A percentile compares a stretch with the other conserved stretches of the same genome.
These are phyloP conservation scores for Lithodes maja DNA, from an alignment of 2,888 invertebrate genomes.

Conservation along the genomic window DNA sequence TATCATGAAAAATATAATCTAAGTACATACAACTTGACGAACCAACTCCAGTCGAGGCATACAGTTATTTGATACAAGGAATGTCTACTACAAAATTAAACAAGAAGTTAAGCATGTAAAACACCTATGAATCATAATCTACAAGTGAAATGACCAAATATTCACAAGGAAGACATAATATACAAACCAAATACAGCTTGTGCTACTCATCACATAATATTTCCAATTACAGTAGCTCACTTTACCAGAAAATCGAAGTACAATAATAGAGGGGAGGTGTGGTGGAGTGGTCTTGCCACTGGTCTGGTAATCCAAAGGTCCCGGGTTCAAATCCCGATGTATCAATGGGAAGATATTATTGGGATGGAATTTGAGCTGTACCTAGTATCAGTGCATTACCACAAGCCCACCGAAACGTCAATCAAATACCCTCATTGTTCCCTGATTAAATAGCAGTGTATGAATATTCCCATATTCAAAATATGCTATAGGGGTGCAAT, in stretches of 20 bases:
- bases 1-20: slow-evolving; percentile 23
- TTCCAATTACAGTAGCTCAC: neutral
- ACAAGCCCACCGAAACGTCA: too few relatives aligned
- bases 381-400: too few relatives aligned
- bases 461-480: too few relatives aligned
- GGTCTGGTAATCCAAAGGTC: too few relatives aligned
- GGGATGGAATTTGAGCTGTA: too few relatives aligned
- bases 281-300: too few relatives aligned
- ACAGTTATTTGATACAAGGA: neutral
- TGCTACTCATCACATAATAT: neutral
- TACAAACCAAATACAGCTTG: neutral
- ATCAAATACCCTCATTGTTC: too few relatives aligned
- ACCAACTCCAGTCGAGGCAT: slow-evolving; percentile 7
- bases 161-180: neutral
- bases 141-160: neutral
- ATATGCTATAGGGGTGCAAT: too few relatives aligned
- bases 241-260: neutral
- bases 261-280: too few relatives aligned
- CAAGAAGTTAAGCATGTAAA: neutral
- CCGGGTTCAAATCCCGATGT: too few relatives aligned
- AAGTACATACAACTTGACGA: slow-evolving; percentile 26
- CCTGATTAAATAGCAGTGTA: too few relatives aligned
- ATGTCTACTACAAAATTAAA: neutral
- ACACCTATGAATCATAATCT: slow-evolving; percentile 9
- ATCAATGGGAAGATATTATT: too few relatives aligned